Base-by-base conservation (phyloP, 2,888 invertebrate genomes). In the Allygus modestus region DNA sequence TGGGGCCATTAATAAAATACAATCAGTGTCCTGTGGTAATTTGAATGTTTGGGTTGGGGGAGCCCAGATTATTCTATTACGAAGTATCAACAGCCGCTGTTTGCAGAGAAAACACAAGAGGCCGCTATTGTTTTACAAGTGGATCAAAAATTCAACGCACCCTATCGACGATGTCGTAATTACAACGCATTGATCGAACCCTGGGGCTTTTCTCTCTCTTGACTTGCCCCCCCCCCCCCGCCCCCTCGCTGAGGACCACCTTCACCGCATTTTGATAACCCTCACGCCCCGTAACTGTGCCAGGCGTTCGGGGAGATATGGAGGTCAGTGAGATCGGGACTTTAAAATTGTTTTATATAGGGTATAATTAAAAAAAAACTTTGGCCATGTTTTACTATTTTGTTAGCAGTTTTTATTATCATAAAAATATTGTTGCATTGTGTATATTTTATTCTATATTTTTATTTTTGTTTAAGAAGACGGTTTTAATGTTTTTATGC, bases 31-130 rank as follows among this genome's bases (percentile, higher is more conserved):
- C 82, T 84, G 84, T 82, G 75, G 75, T 84, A 84, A 84, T 84
- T 84, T 84, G 84, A 84, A 61, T 84, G 84, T 84, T 84, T 84
- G 77, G 41, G 77, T 43, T 31, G 84, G 73, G 81, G 46, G 23
- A 46, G 81, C 58, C 41, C 75, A 93, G 93, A 93, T 93, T 93
- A 93, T 93, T 93, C 93, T 93, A 93, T 93, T 93, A 93, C 93
- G 92, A 92, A 92, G 93, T 92, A 93, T 93, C 93, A 93, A 93
- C 93, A 93, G 91, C 91, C 91, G 43, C 83, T 84, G 43, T 85
- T 84, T 86, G 84, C 84, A 58, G 79, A 84, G 79, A 85, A 84
- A 86, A 86, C 84, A 86, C 84, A 85, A 71, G 61, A 46, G 82
- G 41, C 82, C 41, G 79, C 79, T 71, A 82, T 84, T 84, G 84